Base-by-base conservation (phyloP, 2,888 invertebrate genomes). In the Tinea trinotella region DNA sequence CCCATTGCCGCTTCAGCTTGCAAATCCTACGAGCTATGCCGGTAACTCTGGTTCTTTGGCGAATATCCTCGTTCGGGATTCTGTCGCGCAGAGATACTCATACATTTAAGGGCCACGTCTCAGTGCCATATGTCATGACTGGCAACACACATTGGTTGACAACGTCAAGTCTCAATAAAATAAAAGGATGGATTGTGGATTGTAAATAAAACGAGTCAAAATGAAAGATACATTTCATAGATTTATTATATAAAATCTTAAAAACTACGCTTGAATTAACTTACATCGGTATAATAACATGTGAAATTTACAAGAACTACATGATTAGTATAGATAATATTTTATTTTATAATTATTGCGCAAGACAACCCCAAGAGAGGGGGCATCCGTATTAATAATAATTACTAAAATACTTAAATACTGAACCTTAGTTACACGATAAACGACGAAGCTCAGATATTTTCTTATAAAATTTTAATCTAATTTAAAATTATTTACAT, bases 221-320 rank as follows among this genome's bases (percentile, higher is more conserved):
- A 63, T 75, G 72, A 74, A 76, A 75, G 74, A 68, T 84, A 83
- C 81, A 81, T 84, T 85, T 83, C 74, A 83, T 82, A 80, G 74
- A 81, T 85, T 85, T 85, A 85, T 84, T 85, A 83, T 85, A 85
- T 82, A 85, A 85, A 85, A 84, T 80, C 85, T 85, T 85, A 84
- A 44, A 70, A 65, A 65, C 83, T 85, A 85, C 83, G 71, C 74
- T 70, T 74, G 70, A 81, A 76, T 72, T 75, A 80, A 79, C 80
- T 83, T 82, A 83, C 64, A 65, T 52, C 62, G 70, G 62, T 74
- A 74, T 77, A 82, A 73, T 84, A 83, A 84, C 83, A 82, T 82
- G 79, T 80, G 80, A 78, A 83, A 84, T 84, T 36, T 69, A 84
- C 84, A 83, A 84, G 76, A 77, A 69, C 78, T 80, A 80, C 76